A percentile compares a stretch with the other conserved stretches of the same genome.
Evolutionary conservation across 37 sponge, comb jelly and placozoan species (phyloP).

Genomic region (Corticium candelabrum): DNA sequence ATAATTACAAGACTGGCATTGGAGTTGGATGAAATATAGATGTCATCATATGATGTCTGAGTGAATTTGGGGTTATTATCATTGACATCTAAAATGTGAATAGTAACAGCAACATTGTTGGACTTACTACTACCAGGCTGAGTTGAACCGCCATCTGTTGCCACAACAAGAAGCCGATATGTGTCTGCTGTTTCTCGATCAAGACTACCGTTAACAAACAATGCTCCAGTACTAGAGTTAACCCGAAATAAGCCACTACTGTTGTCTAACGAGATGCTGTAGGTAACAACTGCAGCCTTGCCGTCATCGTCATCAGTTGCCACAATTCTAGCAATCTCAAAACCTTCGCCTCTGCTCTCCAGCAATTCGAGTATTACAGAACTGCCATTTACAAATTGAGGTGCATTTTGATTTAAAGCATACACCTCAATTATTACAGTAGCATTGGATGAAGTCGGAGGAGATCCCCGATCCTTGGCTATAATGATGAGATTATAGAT

Average conservation of each 20-base stretch:
- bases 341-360: not conserved
- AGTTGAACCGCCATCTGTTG: not conserved
- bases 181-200: conserved; percentile 1
- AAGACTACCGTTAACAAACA: not conserved
- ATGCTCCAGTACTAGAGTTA: not conserved
- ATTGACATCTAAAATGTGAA: too few relatives aligned
- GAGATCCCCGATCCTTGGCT: not conserved
- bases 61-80: too few relatives aligned
- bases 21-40: not conserved
- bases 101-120: too few relatives aligned
- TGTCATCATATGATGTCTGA: not conserved
- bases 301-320: not conserved
- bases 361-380: not conserved
- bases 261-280: conserved; percentile 5
- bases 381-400: not conserved
- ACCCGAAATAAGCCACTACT: not conserved
- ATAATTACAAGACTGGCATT: not conserved
- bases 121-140: not conserved
- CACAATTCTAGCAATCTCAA: not conserved
- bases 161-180: not conserved
- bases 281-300: not conserved
- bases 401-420: not conserved
- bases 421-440: not conserved
- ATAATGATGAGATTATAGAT: not conserved
- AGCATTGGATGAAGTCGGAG: not conserved